A percentile compares a stretch with the other conserved stretches of the same genome.
phyloP scores from a whole-genome alignment of 2,888 invertebrate genomes.

The Drosophila helvetica region DNA sequence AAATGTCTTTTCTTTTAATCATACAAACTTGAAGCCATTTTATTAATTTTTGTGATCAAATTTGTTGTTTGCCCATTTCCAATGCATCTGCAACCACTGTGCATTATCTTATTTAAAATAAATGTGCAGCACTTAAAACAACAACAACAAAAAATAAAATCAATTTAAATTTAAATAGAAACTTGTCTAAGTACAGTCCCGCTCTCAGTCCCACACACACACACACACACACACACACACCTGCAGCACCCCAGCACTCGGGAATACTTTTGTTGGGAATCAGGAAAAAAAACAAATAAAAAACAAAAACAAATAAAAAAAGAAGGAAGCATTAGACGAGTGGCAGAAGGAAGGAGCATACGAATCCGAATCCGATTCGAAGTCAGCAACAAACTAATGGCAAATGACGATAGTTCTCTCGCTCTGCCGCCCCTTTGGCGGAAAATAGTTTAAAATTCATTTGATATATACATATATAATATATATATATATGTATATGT shows the following conservation, averaged over 20 bases:
- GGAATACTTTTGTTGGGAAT: conserved; percentile 64
- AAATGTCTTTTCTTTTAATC: no score
- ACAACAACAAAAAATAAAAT: conserved; percentile 60
- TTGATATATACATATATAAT: conserved; percentile 48
- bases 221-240: conserved; percentile 26
- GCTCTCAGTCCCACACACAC: conserved; percentile 42
- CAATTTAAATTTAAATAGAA: conserved; percentile 64
- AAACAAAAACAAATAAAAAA: background rate
- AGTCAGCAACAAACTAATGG: conserved; percentile 41
- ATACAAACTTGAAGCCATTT: no score
- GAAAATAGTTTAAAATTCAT: conserved; percentile 77
- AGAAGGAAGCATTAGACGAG: background rate
- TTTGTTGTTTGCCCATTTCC: no score
- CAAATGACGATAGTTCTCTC: conserved; percentile 68
- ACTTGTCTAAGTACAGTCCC: conserved; percentile 67
- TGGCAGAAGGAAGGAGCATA: background rate
- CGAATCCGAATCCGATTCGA: conserved; percentile 22
- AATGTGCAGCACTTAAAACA: conserved; percentile 1
- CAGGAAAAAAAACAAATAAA: background rate
- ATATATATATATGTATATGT: background rate
- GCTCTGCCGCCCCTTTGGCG: background rate
- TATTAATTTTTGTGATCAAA: no score
- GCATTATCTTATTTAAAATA: conserved; percentile 23
- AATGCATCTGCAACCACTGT: conserved; percentile 40
- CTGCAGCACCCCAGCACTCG: conserved; percentile 18